These are phyloP conservation scores for Mesitornis unicolor DNA, from an alignment of 2,113 vertebrate species.

Conservation along the genomic window DNA sequence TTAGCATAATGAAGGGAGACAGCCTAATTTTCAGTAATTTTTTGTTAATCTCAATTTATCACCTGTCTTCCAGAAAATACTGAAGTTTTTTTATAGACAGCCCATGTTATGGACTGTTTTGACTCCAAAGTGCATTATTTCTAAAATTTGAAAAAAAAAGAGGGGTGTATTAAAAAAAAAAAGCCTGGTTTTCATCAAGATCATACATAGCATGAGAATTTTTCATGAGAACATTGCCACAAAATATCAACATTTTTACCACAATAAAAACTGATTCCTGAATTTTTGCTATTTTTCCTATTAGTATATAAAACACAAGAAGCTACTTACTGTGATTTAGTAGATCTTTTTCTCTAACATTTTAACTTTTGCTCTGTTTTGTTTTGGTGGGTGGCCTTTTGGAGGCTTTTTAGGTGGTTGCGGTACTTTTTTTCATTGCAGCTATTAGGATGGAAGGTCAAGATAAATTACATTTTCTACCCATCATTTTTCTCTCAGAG, in stretches of 20 bases:
- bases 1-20: neutral
- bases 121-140: neutral
- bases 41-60: neutral
- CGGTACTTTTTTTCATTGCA: neutral
- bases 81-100: neutral
- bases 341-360: neutral
- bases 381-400: neutral
- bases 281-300: neutral
- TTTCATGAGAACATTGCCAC: neutral
- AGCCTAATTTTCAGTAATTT: neutral
- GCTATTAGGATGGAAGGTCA: constrained; percentile 4
- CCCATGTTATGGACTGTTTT: neutral
- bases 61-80: neutral
- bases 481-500: constrained; percentile 20
- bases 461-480: constrained; percentile 24
- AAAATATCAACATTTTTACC: neutral
- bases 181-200: neutral
- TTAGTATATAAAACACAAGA: neutral
- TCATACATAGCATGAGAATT: fast-evolving
- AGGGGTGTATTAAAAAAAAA: neutral
- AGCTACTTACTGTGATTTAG: neutral
- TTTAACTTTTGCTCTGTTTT: neutral
- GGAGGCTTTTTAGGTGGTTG: neutral
- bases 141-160: neutral
- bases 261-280: neutral